These are phyloP conservation scores for Cetoscarus ocellatus DNA, from an alignment of 2,797 vertebrate species.

Conservation along the genomic window DNA sequence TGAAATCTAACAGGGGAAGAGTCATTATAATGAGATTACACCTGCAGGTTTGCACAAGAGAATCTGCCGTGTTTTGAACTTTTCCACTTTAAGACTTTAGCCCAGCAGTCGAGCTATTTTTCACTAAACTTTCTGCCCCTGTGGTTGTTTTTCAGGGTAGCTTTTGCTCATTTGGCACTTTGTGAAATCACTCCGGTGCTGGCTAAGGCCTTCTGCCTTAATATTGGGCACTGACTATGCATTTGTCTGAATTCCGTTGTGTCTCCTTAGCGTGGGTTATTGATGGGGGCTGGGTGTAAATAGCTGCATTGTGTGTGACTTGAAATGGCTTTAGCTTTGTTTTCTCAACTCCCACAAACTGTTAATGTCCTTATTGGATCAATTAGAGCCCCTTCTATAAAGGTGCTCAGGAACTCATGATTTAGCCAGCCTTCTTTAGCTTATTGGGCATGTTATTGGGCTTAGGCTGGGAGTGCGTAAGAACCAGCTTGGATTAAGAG, in stretches of 20 bases:
- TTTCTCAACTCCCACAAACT: conserved; percentile 70
- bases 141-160: conserved; percentile 27
- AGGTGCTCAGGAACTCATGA: conserved; percentile 74
- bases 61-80: conserved; percentile 1
- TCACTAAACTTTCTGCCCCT: conserved; percentile 11
- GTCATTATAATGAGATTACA: background rate
- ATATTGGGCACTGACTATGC: conserved; percentile 52
- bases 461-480: conserved; percentile 31
- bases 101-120: background rate
- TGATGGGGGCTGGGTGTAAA: conserved; percentile 63
- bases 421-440: conserved; percentile 73
- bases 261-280: conserved; percentile 65
- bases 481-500: conserved; percentile 30
- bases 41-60: conserved; percentile 10
- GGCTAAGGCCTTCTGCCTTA: conserved; percentile 53
- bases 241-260: conserved; percentile 67
- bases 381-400: conserved; percentile 68
- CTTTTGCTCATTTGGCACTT: conserved; percentile 23
- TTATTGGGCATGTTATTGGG: conserved; percentile 71
- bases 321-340: conserved; percentile 62
- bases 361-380: conserved; percentile 78
- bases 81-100: conserved; percentile 6
- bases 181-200: conserved; percentile 42
- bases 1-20: conserved; percentile 6
- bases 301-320: conserved; percentile 38